A percentile compares a stretch with the other conserved stretches of the same genome.
Evolutionary conservation across 2,888 invertebrate genomes (phyloP).

Genomic region (Scrobipalpa costella): DNA sequence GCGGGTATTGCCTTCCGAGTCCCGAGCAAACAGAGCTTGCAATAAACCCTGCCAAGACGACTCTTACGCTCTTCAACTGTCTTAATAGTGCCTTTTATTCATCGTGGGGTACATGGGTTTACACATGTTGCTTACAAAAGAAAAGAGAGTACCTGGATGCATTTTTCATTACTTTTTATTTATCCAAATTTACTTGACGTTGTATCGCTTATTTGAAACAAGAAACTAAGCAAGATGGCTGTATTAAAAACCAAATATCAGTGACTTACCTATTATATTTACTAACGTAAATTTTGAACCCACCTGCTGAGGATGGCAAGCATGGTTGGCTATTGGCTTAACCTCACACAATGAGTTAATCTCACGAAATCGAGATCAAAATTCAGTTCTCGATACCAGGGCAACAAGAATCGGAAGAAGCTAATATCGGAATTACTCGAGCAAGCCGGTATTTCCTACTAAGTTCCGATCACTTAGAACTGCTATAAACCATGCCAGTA

Average conservation of each 20-base stretch:
- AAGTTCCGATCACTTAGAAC: not conserved
- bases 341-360: not conserved
- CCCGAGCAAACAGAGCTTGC: conserved; percentile 66
- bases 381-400: not conserved
- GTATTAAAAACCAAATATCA: too few species aligned
- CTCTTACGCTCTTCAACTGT: conserved; percentile 54
- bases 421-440: not conserved
- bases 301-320: too few species aligned
- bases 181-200: too few species aligned
- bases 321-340: too few species aligned
- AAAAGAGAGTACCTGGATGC: not conserved
- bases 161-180: not conserved
- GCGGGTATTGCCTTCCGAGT: conserved; percentile 43
- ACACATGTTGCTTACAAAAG: conserved; percentile 60
- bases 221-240: too few species aligned
- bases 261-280: too few species aligned
- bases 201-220: too few species aligned
- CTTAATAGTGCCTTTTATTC: conserved; percentile 45
- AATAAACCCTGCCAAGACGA: conserved; percentile 62
- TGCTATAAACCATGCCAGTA: not conserved
- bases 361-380: not conserved
- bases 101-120: conserved; percentile 51
- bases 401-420: not conserved
- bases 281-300: too few species aligned
- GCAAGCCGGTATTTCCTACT: not conserved